Evolutionary conservation across 2,888 invertebrate genomes (phyloP), one percentile per base, ranked within the genome.

Genomic region (Muschampia plurimacula): DNA sequence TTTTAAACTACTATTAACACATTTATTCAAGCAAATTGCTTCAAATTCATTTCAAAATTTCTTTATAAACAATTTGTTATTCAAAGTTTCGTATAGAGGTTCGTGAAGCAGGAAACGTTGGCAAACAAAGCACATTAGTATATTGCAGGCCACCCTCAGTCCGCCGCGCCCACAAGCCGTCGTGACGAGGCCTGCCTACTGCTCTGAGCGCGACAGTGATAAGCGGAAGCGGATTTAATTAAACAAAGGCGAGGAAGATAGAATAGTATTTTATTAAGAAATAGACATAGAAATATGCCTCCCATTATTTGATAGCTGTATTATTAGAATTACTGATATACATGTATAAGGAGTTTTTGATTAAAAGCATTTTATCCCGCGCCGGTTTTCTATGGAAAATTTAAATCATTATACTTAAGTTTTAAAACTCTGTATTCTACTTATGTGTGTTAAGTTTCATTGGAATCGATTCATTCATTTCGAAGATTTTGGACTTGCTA

Each of bases 91-190:
- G 55, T 22, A 57, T 0, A 62, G 77, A 84, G 76, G 84, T 84
- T 81, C 77, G 79, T 77, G 77, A 81, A 84, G 80, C 87, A 88
- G 90, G 89, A 91, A 92, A 88, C 81, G 84, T 80, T 87, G 82
- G 82, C 86, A 90, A 92, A 92, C 91, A 92, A 90, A 88, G 84
- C 84, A 83, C 86, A 87, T 88, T 60, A 36, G 60, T 39, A 36
- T 82, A 90, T 88, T 86, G 88, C 87, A 84, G 92, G 87, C 91
- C 92, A 91, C 92, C 92, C 90, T 86, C 84, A 83, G 82, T 74
- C 80, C 85, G 84, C 78, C 77, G 80, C 88, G 87, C 89, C 91
- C 89, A 89, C 88, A 80, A 80, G 77, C 90, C 90, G 90, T 78
- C 79, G 78, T 79, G 79, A 79, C 78, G 74, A 69, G 77, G 72